phyloP scores from a whole-genome alignment of 2,113 vertebrate genomes.

The Myotis brandtii region DNA sequence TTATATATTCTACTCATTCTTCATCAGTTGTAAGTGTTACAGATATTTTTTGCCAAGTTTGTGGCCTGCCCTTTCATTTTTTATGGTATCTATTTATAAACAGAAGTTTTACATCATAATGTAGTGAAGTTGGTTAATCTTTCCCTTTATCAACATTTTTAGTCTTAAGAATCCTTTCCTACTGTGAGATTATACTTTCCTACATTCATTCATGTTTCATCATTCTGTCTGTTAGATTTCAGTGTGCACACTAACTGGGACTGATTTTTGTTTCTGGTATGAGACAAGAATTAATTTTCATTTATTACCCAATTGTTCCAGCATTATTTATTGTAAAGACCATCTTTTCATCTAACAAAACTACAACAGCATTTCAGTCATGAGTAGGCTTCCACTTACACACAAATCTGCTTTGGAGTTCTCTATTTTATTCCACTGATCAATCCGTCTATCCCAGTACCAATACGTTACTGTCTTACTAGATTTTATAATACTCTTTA shows the following conservation, averaged over 20 bases:
- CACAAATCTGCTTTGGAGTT: slow-evolving; percentile 25
- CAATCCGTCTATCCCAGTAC: slow-evolving; percentile 51
- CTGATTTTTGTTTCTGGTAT: not conserved
- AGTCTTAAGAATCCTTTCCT: slow-evolving; percentile 43
- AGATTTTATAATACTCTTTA: slow-evolving; percentile 61
- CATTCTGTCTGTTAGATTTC: slow-evolving; percentile 55
- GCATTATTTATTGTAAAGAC: slow-evolving; percentile 24
- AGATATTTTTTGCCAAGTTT: slow-evolving; percentile 37
- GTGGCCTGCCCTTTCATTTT: slow-evolving; percentile 11
- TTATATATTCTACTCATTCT: slow-evolving; percentile 18
- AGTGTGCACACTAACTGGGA: not conserved
- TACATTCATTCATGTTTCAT: not conserved
- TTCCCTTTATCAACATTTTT: slow-evolving; percentile 42
- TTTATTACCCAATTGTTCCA: not conserved
- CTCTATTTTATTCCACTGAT: slow-evolving; percentile 38
- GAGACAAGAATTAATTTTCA: not conserved
- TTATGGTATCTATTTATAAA: slow-evolving; percentile 20
- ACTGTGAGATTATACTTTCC: slow-evolving; percentile 26
- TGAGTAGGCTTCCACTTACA: slow-evolving; percentile 30
- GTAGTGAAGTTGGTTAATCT: slow-evolving; percentile 32
- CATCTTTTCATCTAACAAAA: slow-evolving; percentile 43
- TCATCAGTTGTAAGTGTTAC: not conserved
- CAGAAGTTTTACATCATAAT: slow-evolving; percentile 12
- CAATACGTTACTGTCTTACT: slow-evolving; percentile 64
- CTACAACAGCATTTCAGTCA: slow-evolving; percentile 15